Base-by-base conservation (phyloP, 2,797 vertebrate species). In the Chiloscyllium punctatum region DNA sequence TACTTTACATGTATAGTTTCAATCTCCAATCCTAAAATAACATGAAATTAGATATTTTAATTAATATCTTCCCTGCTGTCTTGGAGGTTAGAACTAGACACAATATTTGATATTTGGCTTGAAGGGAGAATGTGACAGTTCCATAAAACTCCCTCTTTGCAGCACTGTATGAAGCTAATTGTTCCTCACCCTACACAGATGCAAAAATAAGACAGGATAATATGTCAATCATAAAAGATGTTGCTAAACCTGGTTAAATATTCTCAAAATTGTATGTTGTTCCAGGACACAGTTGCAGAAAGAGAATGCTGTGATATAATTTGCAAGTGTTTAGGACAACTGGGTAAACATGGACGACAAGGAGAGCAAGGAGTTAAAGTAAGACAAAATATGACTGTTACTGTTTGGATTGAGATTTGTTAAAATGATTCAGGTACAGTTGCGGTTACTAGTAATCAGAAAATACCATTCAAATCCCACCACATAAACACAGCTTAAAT, bases 241-340 rank as follows among this genome's bases (percentile, higher is more conserved):
- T 7, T 68, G 53, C 15, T 90, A 6, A n/a, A 33, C 2, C 30
- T 69, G 48, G 16, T 53, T 74, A 57, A 95, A 18, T 6, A 33
- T n/a, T 72, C 48, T 95, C 53, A 53, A 53, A 16, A 91, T 7
- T 0, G 0, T 42, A 21, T 77, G 15, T 96, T 96, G 96, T 96
- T 96, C 88, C 96, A 99, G 99, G 98, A 98, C 96, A 72, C 97
- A 0, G 96, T 98, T 96, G 97, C 97, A 0, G 98, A 98, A 96
- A 97, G 98, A 90, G 97, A 97, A 95, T 99, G 99, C 97, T 99
- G 98, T 96, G 95, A 96, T 0, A 97, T 98, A 95, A 96, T 97
- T 96, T 98, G 98, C 96, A 99, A 99, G 96, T 99, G 98, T 96
- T 96, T 97, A 0, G 98, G 98, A 96, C 97, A 98, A 0, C 97